These are phyloP conservation scores for Limanda limanda DNA, from an alignment of 2,113 vertebrate genomes.

Conservation along the genomic window DNA sequence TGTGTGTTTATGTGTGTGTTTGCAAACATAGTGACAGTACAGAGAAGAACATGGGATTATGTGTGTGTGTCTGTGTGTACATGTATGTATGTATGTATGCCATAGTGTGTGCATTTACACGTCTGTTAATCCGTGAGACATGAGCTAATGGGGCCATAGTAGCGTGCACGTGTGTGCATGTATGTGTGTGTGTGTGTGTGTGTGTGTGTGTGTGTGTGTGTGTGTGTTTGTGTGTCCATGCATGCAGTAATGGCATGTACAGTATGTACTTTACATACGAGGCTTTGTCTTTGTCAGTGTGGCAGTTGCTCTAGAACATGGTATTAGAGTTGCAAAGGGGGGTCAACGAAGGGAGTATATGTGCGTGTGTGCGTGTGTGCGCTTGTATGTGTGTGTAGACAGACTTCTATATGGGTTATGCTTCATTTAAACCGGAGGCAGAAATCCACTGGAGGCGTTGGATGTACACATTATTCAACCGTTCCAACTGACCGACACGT, in stretches of 20 bases:
- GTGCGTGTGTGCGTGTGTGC: conserved; percentile 3
- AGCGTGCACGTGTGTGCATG: background rate
- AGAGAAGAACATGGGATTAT: conserved; percentile 6
- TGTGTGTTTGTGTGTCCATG: background rate
- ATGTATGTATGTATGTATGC: background rate
- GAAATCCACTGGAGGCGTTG: conserved; percentile 22
- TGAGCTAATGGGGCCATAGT: conserved; percentile 59
- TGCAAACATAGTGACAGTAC: conserved; percentile 26
- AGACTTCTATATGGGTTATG: conserved; percentile 28
- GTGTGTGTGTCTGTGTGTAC: background rate
- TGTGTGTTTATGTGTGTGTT: conserved; percentile 21
- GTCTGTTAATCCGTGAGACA: conserved; percentile 59
- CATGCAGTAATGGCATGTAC: conserved; percentile 2
- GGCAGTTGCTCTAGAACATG: conserved; percentile 42
- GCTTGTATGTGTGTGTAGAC: conserved; percentile 5
- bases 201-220: background rate
- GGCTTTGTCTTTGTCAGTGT: conserved; percentile 29
- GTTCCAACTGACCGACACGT: background rate
- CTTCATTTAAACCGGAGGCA: conserved; percentile 28
- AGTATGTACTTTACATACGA: conserved; percentile 22
- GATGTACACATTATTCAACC: conserved; percentile 26
- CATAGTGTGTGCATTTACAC: conserved; percentile 28
- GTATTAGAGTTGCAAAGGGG: conserved; percentile 44
- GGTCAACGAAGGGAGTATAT: conserved; percentile 19
- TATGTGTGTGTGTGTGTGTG: background rate